Evolutionary conservation across 2,888 invertebrate species (phyloP).

Genomic region (Drosophila leonis): DNA sequence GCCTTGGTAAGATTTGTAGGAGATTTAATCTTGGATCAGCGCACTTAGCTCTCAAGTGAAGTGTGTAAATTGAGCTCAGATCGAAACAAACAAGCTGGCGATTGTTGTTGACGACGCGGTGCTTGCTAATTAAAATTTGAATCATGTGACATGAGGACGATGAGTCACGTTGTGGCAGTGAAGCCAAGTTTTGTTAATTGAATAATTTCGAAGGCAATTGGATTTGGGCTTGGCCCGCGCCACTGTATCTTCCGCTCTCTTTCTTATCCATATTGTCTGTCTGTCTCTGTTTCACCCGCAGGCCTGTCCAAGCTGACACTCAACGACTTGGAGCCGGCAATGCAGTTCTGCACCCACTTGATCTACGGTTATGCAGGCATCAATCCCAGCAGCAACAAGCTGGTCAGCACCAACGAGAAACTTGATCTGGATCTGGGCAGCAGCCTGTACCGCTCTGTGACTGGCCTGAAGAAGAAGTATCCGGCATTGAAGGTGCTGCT

Average conservation of each 20-base stretch:
- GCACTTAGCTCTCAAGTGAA: constrained; percentile 15
- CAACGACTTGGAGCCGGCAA: constrained; percentile 90
- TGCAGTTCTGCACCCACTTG: constrained; percentile 92
- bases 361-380: constrained; percentile 92
- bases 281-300: constrained; percentile 78
- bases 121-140: constrained; percentile 56
- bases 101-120: constrained; percentile 20
- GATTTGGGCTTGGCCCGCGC: constrained; percentile 24
- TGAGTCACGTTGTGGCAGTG: constrained; percentile 29
- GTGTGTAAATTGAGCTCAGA: constrained; percentile 31
- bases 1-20: neutral
- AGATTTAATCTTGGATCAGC: constrained; percentile 24
- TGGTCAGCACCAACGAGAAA: constrained; percentile 90
- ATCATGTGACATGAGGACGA: constrained; percentile 32
- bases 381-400: constrained; percentile 89
- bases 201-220: constrained; percentile 34
- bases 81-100: constrained; percentile 6
- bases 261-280: neutral
- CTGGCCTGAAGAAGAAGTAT: constrained; percentile 89
- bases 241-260: neutral
- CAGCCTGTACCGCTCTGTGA: constrained; percentile 90
- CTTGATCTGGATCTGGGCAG: constrained; percentile 90
- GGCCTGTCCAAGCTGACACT: constrained; percentile 92
- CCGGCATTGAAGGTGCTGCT: constrained; percentile 91
- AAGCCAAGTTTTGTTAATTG: constrained; percentile 54